Evolutionary conservation across 2,888 invertebrate species (phyloP).

Genomic region (Arrhopalites spinosus): DNA sequence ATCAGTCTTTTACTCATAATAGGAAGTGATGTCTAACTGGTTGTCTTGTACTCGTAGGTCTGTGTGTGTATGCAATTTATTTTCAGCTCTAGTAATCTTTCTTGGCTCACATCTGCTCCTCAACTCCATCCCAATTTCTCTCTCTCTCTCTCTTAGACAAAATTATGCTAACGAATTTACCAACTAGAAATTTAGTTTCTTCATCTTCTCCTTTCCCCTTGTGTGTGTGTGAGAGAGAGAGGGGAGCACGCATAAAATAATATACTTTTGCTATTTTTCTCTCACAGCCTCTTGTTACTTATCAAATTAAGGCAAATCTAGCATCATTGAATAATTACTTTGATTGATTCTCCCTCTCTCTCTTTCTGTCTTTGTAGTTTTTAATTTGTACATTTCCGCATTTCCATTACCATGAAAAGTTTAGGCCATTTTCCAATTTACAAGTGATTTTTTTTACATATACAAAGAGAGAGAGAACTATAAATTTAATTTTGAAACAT

Average conservation of each 20-base stretch:
- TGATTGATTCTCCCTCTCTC: not conserved
- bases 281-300: not conserved
- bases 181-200: not conserved
- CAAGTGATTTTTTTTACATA: too few relatives aligned
- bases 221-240: too few relatives aligned
- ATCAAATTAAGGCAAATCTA: not conserved
- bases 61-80: slow-evolving; percentile 13
- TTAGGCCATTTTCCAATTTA: too few relatives aligned
- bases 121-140: not conserved
- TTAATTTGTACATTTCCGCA: too few relatives aligned
- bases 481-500: too few relatives aligned
- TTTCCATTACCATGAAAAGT: too few relatives aligned
- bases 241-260: too few relatives aligned
- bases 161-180: slow-evolving; percentile 29
- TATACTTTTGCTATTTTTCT: too few relatives aligned
- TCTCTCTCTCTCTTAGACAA: slow-evolving; percentile 8
- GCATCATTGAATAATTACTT: not conserved
- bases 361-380: too few relatives aligned
- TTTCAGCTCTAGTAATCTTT: slow-evolving; percentile 14
- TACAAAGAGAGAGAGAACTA: too few relatives aligned
- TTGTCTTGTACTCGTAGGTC: not conserved
- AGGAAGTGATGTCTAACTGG: not conserved
- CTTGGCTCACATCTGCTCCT: slow-evolving; percentile 10
- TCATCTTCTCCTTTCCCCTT: not conserved
- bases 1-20: slow-evolving; percentile 14